A percentile compares a stretch with the other conserved stretches of the same genome.
phyloP scores from a whole-genome alignment of 2,113 vertebrate genomes.

The Larimichthys polyactis region DNA sequence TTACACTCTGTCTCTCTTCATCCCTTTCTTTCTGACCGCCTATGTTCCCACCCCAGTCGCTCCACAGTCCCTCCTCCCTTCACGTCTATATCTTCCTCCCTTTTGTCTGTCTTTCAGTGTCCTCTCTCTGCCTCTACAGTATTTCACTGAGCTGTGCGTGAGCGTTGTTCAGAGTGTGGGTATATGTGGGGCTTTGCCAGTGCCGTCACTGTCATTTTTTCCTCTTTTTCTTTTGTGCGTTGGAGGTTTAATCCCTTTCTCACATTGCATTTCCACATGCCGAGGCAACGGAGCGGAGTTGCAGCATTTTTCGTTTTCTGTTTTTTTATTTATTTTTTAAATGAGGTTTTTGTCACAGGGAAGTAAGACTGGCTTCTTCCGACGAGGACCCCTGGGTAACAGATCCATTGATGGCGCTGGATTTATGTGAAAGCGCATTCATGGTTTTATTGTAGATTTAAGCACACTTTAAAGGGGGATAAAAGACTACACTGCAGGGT shows the following conservation, averaged over 20 bases:
- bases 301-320: neutral
- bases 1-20: slow-evolving; percentile 42
- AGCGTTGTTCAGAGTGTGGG: slow-evolving; percentile 47
- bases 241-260: slow-evolving; percentile 72
- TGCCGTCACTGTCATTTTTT: slow-evolving; percentile 53
- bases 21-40: slow-evolving; percentile 37
- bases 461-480: slow-evolving; percentile 65
- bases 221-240: slow-evolving; percentile 55
- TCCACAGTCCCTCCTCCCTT: slow-evolving; percentile 25
- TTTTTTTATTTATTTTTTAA: slow-evolving; percentile 1
- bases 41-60: slow-evolving; percentile 31
- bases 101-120: slow-evolving; percentile 28
- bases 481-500: slow-evolving; percentile 52
- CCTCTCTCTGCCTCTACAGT: slow-evolving; percentile 42
- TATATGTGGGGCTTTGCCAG: slow-evolving; percentile 45
- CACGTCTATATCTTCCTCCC: slow-evolving; percentile 27
- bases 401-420: slow-evolving; percentile 59
- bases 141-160: slow-evolving; percentile 52
- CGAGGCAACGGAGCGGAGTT: slow-evolving; percentile 55
- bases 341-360: slow-evolving; percentile 55
- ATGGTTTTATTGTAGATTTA: slow-evolving; percentile 68
- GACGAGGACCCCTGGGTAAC: slow-evolving; percentile 59
- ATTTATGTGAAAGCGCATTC: slow-evolving; percentile 72
- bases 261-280: slow-evolving; percentile 71
- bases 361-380: slow-evolving; percentile 49